A percentile compares a stretch with the other conserved stretches of the same genome.
phyloP scores from a whole-genome alignment of 1,140 invertebrate genomes.

The Nasonia longicornis region DNA sequence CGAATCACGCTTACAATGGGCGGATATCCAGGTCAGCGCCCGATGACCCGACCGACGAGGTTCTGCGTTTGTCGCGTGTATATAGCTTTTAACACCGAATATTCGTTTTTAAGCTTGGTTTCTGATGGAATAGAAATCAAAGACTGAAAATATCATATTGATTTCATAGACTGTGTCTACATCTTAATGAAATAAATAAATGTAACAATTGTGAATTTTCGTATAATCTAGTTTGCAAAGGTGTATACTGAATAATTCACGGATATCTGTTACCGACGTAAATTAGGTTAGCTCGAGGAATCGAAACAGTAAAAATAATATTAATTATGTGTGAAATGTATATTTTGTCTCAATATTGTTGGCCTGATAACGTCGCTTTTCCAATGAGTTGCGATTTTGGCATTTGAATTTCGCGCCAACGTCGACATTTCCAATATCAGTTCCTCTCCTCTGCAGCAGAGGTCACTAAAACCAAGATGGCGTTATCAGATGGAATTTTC shows the following conservation, averaged over 20 bases:
- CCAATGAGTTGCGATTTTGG: too few species aligned
- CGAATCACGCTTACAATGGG: conserved; percentile 50
- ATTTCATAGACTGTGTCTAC: too few species aligned
- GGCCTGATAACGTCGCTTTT: too few species aligned
- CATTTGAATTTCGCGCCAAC: background rate
- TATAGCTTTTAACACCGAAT: conserved; percentile 13
- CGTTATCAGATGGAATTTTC: background rate
- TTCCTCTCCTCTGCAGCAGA: background rate
- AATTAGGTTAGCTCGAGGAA: too few species aligned
- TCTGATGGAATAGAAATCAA: background rate
- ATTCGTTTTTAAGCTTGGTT: conserved; percentile 3
- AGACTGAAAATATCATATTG: background rate
- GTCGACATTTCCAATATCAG: background rate
- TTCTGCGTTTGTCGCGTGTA: background rate
- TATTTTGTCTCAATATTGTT: too few species aligned
- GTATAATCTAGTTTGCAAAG: too few species aligned
- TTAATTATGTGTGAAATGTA: too few species aligned
- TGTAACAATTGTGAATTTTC: too few species aligned
- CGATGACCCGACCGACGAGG: conserved; percentile 43
- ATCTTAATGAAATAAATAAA: too few species aligned
- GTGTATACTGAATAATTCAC: too few species aligned
- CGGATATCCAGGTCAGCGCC: conserved; percentile 59
- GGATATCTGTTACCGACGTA: too few species aligned
- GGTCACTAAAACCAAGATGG: conserved; percentile 1
- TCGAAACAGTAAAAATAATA: too few species aligned